Evolutionary conservation across 2,888 invertebrate species (phyloP).

Genomic region (Cryptus armator): DNA sequence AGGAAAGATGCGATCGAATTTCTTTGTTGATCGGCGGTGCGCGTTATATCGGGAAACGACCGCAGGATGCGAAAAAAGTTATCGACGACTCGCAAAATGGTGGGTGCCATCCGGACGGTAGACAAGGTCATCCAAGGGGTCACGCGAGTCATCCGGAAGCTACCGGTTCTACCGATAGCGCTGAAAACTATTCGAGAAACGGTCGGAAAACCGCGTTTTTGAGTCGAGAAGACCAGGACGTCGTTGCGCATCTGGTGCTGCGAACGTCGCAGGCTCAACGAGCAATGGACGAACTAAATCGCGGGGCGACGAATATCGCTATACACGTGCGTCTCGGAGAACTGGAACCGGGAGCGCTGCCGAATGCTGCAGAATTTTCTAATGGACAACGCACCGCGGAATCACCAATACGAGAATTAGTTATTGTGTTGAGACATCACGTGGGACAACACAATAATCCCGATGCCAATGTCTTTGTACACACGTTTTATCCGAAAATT

Average conservation of each 20-base stretch:
- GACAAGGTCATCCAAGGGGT: slow-evolving; percentile 76
- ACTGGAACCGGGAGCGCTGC: slow-evolving; percentile 55
- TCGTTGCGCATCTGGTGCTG: slow-evolving; percentile 71
- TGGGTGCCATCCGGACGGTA: slow-evolving; percentile 42
- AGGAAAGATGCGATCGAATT: slow-evolving; percentile 62
- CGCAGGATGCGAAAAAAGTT: slow-evolving; percentile 66
- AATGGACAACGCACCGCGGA: slow-evolving; percentile 30
- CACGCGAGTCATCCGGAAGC: slow-evolving; percentile 73
- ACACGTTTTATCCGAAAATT: neutral
- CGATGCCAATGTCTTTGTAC: slow-evolving; percentile 72
- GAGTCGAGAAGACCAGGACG: slow-evolving; percentile 73
- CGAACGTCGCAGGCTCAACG: slow-evolving; percentile 24
- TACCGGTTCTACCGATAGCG: slow-evolving; percentile 68
- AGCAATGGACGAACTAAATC: slow-evolving; percentile 73
- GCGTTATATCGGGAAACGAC: slow-evolving; percentile 70
- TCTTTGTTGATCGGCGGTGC: slow-evolving; percentile 77
- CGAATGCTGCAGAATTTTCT: slow-evolving; percentile 68
- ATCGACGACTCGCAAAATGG: slow-evolving; percentile 76
- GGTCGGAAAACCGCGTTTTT: slow-evolving; percentile 75
- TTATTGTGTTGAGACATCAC: slow-evolving; percentile 75
- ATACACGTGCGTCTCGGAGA: slow-evolving; percentile 27
- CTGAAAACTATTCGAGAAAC: slow-evolving; percentile 74
- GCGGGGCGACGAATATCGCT: slow-evolving; percentile 12
- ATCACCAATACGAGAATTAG: slow-evolving; percentile 62
- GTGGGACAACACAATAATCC: slow-evolving; percentile 41